Evolutionary conservation across 2,888 invertebrate species (phyloP).

Genomic region (Pantelozetes paolii): DNA sequence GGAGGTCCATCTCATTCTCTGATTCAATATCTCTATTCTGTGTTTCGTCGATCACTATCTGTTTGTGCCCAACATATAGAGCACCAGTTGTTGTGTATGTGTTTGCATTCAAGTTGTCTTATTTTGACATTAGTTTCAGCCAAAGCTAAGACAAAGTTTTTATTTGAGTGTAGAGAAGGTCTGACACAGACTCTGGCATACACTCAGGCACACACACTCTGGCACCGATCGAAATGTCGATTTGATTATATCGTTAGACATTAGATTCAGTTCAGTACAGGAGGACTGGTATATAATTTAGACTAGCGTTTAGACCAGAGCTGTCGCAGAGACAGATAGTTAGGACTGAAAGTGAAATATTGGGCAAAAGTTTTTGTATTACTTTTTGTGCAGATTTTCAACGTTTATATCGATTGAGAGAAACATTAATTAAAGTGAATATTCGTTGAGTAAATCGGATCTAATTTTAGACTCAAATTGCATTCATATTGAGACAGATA

Average conservation of each 20-base stretch:
- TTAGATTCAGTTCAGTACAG: not conserved
- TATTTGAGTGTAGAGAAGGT: not conserved
- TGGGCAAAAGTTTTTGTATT: not conserved
- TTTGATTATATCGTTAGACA: conserved; percentile 23
- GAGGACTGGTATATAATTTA: conserved; percentile 22
- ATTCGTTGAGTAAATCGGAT: too few species aligned
- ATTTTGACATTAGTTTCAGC: not conserved
- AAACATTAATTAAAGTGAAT: too few species aligned
- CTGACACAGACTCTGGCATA: not conserved
- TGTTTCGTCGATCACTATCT: not conserved
- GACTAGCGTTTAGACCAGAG: not conserved
- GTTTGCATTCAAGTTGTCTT: conserved; percentile 1
- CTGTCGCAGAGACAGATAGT: not conserved
- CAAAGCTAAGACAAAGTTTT: not conserved
- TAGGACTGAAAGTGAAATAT: not conserved
- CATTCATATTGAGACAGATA: too few species aligned
- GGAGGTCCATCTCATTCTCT: not conserved
- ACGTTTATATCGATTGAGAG: too few species aligned
- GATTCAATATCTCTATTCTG: not conserved
- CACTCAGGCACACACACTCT: too few species aligned
- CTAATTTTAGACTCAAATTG: too few species aligned
- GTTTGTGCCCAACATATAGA: not conserved
- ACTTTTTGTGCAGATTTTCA: too few species aligned
- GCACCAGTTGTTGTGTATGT: not conserved
- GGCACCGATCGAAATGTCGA: not conserved